Evolutionary conservation across 2,888 invertebrate species (phyloP), one percentile per base, ranked within the genome.

Genomic region (Chaitophorus viminalis): DNA sequence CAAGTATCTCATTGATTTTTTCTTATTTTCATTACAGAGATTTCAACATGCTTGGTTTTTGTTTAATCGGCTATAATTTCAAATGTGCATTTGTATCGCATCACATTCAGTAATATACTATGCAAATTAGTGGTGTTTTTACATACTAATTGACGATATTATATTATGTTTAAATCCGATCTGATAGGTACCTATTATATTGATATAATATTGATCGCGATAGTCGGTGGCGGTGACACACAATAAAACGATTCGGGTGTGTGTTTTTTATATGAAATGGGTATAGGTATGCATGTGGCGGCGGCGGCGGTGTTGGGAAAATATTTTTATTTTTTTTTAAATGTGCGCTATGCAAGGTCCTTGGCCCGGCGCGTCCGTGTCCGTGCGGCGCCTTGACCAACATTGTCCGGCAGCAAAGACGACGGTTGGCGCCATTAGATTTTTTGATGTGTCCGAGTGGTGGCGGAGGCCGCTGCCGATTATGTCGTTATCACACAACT

Each of bases 371-470:
- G 79, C 87, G 77, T 85, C 88, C 74, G 82, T 60, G 70, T 78
- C 88, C 82, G 46, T 25, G 14, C 84, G 79, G 88, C 89, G 89
- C 89, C 86, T 88, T 72, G 90, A 89, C 46, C 89, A 89, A 76
- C 89, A 88, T 74, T 89, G 89, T 81, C 89, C 89, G 85, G 90
- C 89, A 88, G 89, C 87, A 81, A 89, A 86, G 87, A 89, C 89
- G 31, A 90, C 89, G 83, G 89, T 89, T 29, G 90, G 89, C 65
- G 90, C 89, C 88, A 89, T 82, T 70, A 89, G 78, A 46, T 60
- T 60, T 84, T 84, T 75, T 70, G 88, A 81, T 76, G 84, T 84
- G 85, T 81, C 79, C 85, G 88, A 87, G 75, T 77, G 89, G 60
- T 46, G 82, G 83, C 82, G 87, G 78, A 78, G 72, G 87, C 87